These are phyloP conservation scores for Anadara kagoshimensis DNA, from an alignment of 1,140 invertebrate species.

Conservation along the genomic window DNA sequence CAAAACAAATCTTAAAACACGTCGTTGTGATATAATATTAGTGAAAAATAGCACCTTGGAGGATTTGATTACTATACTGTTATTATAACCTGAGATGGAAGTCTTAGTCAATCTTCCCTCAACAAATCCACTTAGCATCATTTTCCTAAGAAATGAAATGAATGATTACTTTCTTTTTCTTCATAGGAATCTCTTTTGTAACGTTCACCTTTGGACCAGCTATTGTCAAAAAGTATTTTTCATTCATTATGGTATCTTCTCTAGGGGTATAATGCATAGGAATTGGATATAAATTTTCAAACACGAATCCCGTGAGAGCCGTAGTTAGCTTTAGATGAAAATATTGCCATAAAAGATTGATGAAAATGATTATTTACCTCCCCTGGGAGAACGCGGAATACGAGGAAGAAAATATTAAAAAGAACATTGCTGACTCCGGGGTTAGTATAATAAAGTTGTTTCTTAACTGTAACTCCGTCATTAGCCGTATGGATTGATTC, in stretches of 20 bases:
- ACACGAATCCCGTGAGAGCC: slow-evolving; percentile 25
- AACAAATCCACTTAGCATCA: too few relatives aligned
- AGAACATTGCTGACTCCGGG: background rate
- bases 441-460: too few relatives aligned
- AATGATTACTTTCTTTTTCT: slow-evolving; percentile 26
- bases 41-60: too few relatives aligned
- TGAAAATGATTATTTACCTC: slow-evolving; percentile 38
- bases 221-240: slow-evolving; percentile 29
- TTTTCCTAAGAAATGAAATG: slow-evolving; percentile 13
- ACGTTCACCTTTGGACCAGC: slow-evolving; percentile 24
- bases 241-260: slow-evolving; percentile 32
- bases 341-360: slow-evolving; percentile 47
- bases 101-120: too few relatives aligned
- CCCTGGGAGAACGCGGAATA: slow-evolving; percentile 21
- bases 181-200: slow-evolving; percentile 23
- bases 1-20: too few relatives aligned
- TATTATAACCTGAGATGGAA: too few relatives aligned
- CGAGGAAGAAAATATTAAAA: slow-evolving; percentile 39
- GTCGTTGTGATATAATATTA: too few relatives aligned
- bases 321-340: slow-evolving; percentile 49
- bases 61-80: too few relatives aligned
- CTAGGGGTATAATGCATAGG: slow-evolving; percentile 34
- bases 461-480: too few relatives aligned
- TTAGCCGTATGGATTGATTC: too few relatives aligned
- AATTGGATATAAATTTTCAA: slow-evolving; percentile 41